Evolutionary conservation across 37 sponge, comb jelly and placozoan genomes (phyloP).

Genomic region (Dysidea cf. avara): DNA sequence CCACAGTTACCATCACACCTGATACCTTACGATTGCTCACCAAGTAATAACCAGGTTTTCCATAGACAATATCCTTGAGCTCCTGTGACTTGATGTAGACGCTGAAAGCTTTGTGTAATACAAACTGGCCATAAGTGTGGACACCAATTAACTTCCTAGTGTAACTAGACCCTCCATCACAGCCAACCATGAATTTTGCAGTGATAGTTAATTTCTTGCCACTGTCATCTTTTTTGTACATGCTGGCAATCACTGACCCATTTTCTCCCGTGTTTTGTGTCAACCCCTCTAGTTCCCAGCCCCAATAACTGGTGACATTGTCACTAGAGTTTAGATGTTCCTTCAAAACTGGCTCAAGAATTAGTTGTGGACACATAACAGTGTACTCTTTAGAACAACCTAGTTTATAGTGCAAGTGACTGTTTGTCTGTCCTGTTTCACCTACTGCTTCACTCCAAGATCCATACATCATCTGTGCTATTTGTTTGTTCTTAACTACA

Average conservation of each 20-base stretch:
- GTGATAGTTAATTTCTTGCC: constrained; percentile 2
- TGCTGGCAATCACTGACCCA: constrained; percentile 23
- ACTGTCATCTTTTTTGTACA: background rate
- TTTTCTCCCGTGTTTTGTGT: constrained; percentile 33
- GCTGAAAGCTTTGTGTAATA: constrained; percentile 46
- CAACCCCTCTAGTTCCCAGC: constrained; percentile 31
- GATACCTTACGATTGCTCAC: background rate
- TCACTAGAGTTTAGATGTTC: constrained; percentile 27
- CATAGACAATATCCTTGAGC: constrained; percentile 12
- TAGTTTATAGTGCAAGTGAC: constrained; percentile 15
- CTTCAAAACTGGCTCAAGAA: constrained; percentile 58
- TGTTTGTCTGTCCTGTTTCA: constrained; percentile 12
- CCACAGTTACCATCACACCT: constrained; percentile 26
- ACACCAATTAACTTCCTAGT: constrained; percentile 48
- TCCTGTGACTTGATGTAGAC: constrained; percentile 56
- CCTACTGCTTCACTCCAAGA: constrained; percentile 63
- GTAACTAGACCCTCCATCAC: constrained; percentile 69
- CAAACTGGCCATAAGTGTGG: constrained; percentile 62
- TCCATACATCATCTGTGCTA: constrained; percentile 19
- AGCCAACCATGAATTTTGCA: constrained; percentile 54
- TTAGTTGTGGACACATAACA: constrained; percentile 47
- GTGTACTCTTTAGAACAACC: constrained; percentile 18
- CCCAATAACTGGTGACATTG: constrained; percentile 46
- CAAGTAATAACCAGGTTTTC: constrained; percentile 13
- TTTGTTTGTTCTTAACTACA: background rate